phyloP scores from a whole-genome alignment of 2,113 vertebrate genomes.

The Pithys albifrons region DNA sequence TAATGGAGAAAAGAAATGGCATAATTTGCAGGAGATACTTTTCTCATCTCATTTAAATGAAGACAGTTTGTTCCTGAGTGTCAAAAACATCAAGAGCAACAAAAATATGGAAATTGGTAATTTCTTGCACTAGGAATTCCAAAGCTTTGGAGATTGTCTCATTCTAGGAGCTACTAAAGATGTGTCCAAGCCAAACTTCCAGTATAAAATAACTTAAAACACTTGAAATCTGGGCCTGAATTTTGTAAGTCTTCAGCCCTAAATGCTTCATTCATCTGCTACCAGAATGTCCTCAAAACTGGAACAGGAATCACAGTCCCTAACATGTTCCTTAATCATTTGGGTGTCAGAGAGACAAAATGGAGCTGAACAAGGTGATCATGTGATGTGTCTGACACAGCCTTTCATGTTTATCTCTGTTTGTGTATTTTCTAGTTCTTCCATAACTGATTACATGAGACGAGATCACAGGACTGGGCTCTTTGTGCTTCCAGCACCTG shows the following conservation, averaged over 20 bases:
- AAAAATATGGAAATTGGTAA: conserved; percentile 53
- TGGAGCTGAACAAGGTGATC: neutral
- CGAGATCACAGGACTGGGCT: neutral
- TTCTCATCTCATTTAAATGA: conserved; percentile 76
- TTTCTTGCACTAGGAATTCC: conserved; percentile 54
- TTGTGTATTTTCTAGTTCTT: neutral
- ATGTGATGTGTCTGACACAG: neutral
- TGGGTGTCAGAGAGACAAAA: neutral
- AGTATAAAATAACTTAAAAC: neutral
- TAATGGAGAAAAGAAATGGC: conserved; percentile 76
- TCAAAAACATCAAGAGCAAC: conserved; percentile 71
- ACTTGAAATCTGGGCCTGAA: neutral
- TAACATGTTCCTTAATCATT: neutral
- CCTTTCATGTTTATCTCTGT: neutral
- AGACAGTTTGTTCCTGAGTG: conserved; percentile 74
- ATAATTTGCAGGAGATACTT: conserved; percentile 76
- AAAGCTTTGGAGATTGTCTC: conserved; percentile 40
- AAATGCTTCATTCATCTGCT: neutral
- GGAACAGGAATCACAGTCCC: neutral
- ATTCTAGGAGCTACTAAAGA: conserved; percentile 23
- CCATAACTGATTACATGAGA: neutral
- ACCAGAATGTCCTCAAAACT: neutral
- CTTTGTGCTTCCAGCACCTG: neutral
- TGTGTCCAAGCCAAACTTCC: neutral
- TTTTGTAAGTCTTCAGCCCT: neutral